Evolutionary conservation across 2,888 invertebrate species (phyloP).

Genomic region (Oscheius sp.): DNA sequence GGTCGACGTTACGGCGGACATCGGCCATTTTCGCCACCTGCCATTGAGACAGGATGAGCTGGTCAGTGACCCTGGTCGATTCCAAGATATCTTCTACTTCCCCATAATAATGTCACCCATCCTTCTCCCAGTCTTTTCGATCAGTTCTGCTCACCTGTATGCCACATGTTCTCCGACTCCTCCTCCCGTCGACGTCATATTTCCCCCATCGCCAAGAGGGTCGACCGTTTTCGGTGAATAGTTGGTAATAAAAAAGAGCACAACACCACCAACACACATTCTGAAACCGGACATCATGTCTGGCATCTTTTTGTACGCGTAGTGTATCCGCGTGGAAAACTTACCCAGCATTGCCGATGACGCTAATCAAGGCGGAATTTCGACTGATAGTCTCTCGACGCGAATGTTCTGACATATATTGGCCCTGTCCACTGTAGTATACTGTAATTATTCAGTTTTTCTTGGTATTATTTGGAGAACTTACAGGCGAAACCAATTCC

Average conservation of each 20-base stretch:
- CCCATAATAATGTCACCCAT: background rate
- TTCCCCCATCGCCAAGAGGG: background rate
- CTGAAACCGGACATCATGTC: background rate
- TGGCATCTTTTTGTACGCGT: background rate
- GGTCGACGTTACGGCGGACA: no score
- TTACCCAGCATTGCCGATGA: slow-evolving; percentile 35
- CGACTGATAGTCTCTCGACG: slow-evolving; percentile 24
- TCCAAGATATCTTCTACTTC: no score
- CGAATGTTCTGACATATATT: slow-evolving; percentile 34
- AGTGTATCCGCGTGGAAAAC: background rate
- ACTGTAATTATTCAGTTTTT: slow-evolving; percentile 8
- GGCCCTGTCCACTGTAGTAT: slow-evolving; percentile 36
- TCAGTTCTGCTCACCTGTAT: slow-evolving; percentile 5
- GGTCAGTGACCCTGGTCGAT: no score
- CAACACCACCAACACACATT: slow-evolving; percentile 34
- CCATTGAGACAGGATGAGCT: no score
- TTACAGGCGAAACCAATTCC: slow-evolving; percentile 38
- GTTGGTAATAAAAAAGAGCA: slow-evolving; percentile 21
- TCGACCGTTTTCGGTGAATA: slow-evolving; percentile 23
- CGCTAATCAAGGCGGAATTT: slow-evolving; percentile 35
- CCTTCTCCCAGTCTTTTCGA: background rate
- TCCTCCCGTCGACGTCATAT: no score
- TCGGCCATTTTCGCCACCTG: no score
- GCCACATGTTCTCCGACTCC: background rate
- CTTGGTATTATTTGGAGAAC: background rate